Evolutionary conservation across 1,140 invertebrate genomes (phyloP), one percentile per base, ranked within the genome.

Genomic region (Forficula auricularia): DNA sequence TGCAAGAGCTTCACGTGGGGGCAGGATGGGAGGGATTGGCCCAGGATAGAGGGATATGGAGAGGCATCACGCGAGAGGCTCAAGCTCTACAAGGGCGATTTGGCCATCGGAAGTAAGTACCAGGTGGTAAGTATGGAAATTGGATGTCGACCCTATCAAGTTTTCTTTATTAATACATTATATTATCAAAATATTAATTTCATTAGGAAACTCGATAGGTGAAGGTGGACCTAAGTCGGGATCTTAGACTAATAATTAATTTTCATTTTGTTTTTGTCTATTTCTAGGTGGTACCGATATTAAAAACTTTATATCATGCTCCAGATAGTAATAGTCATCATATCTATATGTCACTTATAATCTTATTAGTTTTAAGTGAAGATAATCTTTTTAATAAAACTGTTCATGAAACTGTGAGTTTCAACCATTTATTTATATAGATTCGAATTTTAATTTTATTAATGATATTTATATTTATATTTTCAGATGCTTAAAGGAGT

Each of bases 341-440:
- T 59, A 94, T 98, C 52, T 99, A 99, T 61, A 97, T 99, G 90
- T 91, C 91, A 0, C 71, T 98, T 2, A 98, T 99, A 43, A 89
- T 98, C 14, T 63, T 98, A 15, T 70, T 98, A 6, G 95, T 98
- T 53, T 65, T 99, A 3, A 96, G 88, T 41, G 96, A 99, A 67
- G 94, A 98, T 63, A 88, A 95, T 48, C 67, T 76, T 4, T 96
- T 98, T 55, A 97, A 94, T 61, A 88, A 87, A 62, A 76, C 77
- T 50, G 76, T 98, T 37, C 94, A 98, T 62, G 78, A 87, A 62
- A 88, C 87, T 56, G 90, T 95, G 66, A 81, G 82, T 77, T 52
- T 33, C 4, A 27, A 43, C 3, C 10, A 31, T 31, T 22, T 39
- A 39, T 44, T 3, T 18, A 4, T 19, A 3, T 40, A 6, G 4